Conservation (phyloP, 2,797 vertebrate species). For the Acanthurus tractus region DNA sequence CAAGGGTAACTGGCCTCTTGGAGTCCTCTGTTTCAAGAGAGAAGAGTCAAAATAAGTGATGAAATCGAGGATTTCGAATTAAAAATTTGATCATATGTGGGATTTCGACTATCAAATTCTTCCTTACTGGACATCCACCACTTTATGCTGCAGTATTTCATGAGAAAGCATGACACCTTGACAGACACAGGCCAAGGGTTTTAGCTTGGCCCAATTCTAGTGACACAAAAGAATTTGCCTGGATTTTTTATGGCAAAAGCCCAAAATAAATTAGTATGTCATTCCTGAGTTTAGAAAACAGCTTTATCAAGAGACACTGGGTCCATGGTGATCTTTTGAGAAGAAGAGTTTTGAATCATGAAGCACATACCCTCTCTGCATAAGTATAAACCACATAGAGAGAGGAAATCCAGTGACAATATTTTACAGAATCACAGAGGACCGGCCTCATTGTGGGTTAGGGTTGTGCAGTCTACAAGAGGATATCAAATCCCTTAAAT, state of each 20-base stretch:
- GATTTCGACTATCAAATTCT: neutral
- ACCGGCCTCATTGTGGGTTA: neutral
- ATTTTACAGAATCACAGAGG: constrained; percentile 30
- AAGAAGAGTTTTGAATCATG: constrained; percentile 34
- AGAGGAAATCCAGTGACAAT: constrained; percentile 35
- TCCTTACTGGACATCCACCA: neutral
- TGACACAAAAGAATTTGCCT: constrained; percentile 56
- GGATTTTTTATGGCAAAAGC: constrained; percentile 34
- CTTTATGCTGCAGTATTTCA: constrained; percentile 25
- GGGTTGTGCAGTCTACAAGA: constrained; percentile 4
- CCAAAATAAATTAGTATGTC: constrained; percentile 52
- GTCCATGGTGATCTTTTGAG: constrained; percentile 45
- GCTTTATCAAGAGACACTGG: constrained; percentile 46
- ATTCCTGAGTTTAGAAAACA: constrained; percentile 45
- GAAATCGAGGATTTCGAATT: no score
- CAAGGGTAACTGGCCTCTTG: constrained; percentile 73
- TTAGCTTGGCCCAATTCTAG: constrained; percentile 64
- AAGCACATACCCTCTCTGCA: constrained; percentile 25
- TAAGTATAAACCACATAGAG: constrained; percentile 38
- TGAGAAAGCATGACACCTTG: constrained; percentile 18
- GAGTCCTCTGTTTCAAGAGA: constrained; percentile 80
- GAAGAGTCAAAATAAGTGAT: constrained; percentile 8
- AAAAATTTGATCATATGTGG: neutral
- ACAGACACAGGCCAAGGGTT: constrained; percentile 39
- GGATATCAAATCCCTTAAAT: constrained; percentile 16